Conservation (phyloP, 2,888 invertebrate genomes). For the Holacanthella duospinosa region DNA sequence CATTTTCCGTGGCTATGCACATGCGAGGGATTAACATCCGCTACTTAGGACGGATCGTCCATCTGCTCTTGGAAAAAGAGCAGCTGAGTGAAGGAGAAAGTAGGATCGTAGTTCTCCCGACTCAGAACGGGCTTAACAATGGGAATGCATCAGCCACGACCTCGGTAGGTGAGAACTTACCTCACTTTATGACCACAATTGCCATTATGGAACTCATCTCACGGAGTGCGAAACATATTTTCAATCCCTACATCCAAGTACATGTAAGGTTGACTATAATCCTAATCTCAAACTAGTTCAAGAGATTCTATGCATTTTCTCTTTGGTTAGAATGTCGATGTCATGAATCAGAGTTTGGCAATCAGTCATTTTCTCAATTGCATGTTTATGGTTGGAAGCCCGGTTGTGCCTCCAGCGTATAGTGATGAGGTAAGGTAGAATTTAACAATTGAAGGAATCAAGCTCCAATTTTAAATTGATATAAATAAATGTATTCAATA, state of each 20-base stretch:
- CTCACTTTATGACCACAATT: conserved; percentile 72
- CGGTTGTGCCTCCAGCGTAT: conserved; percentile 56
- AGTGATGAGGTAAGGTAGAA: conserved; percentile 56
- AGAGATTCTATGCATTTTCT: conserved; percentile 6
- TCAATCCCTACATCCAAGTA: conserved; percentile 78
- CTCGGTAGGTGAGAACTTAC: conserved; percentile 26
- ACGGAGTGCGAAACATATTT: conserved; percentile 86
- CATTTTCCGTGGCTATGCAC: conserved; percentile 85
- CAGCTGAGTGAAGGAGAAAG: conserved; percentile 22
- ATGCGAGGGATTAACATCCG: conserved; percentile 92
- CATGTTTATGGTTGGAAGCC: conserved; percentile 66
- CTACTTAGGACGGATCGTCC: conserved; percentile 62
- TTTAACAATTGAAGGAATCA: too few relatives aligned
- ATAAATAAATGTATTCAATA: background rate
- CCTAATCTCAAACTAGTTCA: too few relatives aligned
- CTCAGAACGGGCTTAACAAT: background rate
- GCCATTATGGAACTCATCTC: conserved; percentile 80
- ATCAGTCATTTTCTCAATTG: conserved; percentile 96
- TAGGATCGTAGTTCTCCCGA: conserved; percentile 9
- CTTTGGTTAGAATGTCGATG: conserved; percentile 59
- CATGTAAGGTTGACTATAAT: too few relatives aligned
- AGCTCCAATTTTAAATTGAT: too few relatives aligned
- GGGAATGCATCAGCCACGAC: conserved; percentile 6
- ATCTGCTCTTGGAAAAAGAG: conserved; percentile 32
- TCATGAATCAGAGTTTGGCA: conserved; percentile 79